Base-by-base conservation (phyloP, 2,888 invertebrate species). In the Lasioglossum leucozonium region DNA sequence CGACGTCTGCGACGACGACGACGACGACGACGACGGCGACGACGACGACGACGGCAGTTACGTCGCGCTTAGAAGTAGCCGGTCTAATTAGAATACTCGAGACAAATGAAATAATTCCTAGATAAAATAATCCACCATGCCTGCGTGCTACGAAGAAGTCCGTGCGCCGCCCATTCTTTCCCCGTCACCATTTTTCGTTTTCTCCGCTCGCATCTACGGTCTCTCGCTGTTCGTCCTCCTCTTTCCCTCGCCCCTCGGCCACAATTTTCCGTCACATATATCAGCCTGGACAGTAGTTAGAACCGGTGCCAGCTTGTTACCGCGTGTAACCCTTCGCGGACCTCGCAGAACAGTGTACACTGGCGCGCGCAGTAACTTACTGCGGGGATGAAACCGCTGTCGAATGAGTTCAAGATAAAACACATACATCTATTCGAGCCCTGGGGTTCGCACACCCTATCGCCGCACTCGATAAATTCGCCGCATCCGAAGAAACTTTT, bases 261-360 rank as follows among this genome's bases (percentile, higher is more conserved):
- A 93, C 94, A 94, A 94, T 94, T 95, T 95, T 94, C 95, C 94
- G 94, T 94, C 94, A 94, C 95, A 94, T 94, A 94, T 93, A 94
- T 95, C 95, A 94, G 90, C 89, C 90, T 87, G 91, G 94, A 93
- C 95, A 93, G 95, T 94, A 94, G 94, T 94, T 94, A 93, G 94
- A 94, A 93, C 85, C 93, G 92, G 92, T 94, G 95, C 93, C 94
- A 95, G 95, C 95, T 95, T 95, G 95, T 95, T 95, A 95, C 93
- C 93, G 92, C 88, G 90, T 89, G 83, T 85, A 84, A 77, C 88
- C 83, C 88, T 85, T 81, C 83, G 88, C 75, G 79, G 88, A 85
- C 86, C 90, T 84, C 78, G 75, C 72, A 73, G 76, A 84, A 88
- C 62, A 47, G 79, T 84, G 82, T 80, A 79, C 78, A 73, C 79